Conservation (phyloP, 2,797 vertebrate species). For the Schizopygopsis malacanthus region DNA sequence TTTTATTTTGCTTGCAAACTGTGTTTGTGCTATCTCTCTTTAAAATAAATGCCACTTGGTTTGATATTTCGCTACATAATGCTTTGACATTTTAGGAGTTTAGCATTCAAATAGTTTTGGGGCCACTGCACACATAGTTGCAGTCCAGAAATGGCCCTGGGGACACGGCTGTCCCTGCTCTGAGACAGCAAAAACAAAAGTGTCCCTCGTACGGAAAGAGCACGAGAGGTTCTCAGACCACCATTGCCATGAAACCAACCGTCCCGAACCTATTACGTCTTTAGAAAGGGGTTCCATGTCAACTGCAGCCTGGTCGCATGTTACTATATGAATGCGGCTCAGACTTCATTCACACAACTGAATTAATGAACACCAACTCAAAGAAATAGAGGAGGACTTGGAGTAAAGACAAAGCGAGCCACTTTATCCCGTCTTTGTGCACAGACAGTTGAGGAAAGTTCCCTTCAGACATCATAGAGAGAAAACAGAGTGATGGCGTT, state of each 20-base stretch:
- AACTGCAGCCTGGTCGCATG: slow-evolving; percentile 28
- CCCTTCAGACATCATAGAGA: slow-evolving; percentile 22
- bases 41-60: slow-evolving; percentile 13
- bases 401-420: slow-evolving; percentile 45
- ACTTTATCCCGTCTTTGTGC: slow-evolving; percentile 55
- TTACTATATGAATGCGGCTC: slow-evolving; percentile 37
- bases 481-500: slow-evolving; percentile 37
- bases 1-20: neutral
- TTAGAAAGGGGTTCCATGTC: slow-evolving; percentile 46
- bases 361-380: slow-evolving; percentile 64
- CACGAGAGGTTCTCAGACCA: slow-evolving; percentile 3
- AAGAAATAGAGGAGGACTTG: slow-evolving; percentile 46
- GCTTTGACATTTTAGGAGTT: slow-evolving; percentile 19
- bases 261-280: slow-evolving; percentile 21
- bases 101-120: slow-evolving; percentile 27
- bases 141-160: slow-evolving; percentile 2
- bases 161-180: slow-evolving; percentile 20
- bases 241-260: slow-evolving; percentile 13
- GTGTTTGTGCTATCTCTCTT: neutral
- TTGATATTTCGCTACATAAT: slow-evolving; percentile 23
- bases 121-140: slow-evolving; percentile 19
- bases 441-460: slow-evolving; percentile 21
- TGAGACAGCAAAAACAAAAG: neutral
- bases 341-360: slow-evolving; percentile 55
- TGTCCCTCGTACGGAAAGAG: neutral